Conservation (phyloP, 1,140 invertebrate species). For the Brachionus rubens region DNA sequence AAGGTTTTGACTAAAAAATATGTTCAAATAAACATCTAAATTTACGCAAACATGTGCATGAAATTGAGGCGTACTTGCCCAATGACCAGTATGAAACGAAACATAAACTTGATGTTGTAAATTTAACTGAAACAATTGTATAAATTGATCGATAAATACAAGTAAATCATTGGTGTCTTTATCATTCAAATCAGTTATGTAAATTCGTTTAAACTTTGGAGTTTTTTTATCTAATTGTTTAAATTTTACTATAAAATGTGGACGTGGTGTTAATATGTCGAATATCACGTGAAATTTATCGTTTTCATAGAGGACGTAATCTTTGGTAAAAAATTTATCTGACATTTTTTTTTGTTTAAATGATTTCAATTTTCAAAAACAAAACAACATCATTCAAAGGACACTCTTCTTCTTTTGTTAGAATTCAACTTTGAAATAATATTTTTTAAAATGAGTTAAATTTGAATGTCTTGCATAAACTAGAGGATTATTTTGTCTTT, state of each 20-base stretch:
- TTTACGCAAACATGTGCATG: constrained; percentile 5
- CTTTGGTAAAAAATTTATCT: too few relatives aligned
- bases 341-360: too few relatives aligned
- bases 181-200: not conserved
- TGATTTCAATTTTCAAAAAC: too few relatives aligned
- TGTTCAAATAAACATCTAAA: not conserved
- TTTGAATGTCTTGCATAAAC: too few relatives aligned
- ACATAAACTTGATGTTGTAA: not conserved
- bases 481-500: too few relatives aligned
- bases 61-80: not conserved
- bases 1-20: not conserved
- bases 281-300: constrained; percentile 5
- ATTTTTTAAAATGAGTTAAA: too few relatives aligned
- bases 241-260: constrained; percentile 29
- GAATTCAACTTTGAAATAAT: too few relatives aligned
- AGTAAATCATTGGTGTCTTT: not conserved
- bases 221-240: not conserved
- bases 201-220: not conserved
- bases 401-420: too few relatives aligned
- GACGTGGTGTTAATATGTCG: constrained; percentile 8
- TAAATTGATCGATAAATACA: not conserved
- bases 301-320: not conserved
- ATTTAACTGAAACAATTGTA: not conserved
- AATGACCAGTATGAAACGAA: constrained; percentile 27
- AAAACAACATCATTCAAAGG: too few relatives aligned